These are phyloP conservation scores for Mystacornis crossleyi DNA, from an alignment of 2,113 vertebrate genomes.

Conservation along the genomic window DNA sequence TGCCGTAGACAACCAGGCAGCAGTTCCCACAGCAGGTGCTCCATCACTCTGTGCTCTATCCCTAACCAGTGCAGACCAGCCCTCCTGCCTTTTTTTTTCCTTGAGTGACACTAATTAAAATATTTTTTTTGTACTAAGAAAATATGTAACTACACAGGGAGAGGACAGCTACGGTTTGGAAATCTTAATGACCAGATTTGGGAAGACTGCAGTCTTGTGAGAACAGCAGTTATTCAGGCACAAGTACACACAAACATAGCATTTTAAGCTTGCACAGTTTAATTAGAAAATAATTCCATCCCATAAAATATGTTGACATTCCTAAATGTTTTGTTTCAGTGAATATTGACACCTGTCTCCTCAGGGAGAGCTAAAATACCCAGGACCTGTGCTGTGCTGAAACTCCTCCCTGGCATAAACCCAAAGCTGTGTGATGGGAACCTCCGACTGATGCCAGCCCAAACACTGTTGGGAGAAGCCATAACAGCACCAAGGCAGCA, in stretches of 20 bases:
- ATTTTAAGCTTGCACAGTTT: neutral
- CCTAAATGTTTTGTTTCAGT: neutral
- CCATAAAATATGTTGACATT: neutral
- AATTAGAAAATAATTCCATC: neutral
- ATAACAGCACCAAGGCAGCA: accelerated
- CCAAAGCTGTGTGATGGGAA: neutral
- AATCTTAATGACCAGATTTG: neutral
- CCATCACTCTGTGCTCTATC: neutral
- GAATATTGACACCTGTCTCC: neutral
- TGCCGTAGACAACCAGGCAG: neutral
- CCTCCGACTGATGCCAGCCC: neutral
- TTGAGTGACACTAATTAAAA: neutral
- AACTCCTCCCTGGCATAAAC: neutral
- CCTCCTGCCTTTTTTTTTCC: neutral
- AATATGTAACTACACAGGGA: neutral
- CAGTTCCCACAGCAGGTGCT: neutral
- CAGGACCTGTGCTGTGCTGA: neutral
- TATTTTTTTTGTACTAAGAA: neutral
- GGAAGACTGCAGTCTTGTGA: neutral
- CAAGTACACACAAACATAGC: neutral
- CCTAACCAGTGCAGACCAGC: neutral
- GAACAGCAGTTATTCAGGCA: neutral
- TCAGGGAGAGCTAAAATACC: neutral
- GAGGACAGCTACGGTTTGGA: neutral
- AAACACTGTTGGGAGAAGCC: neutral